A percentile compares a stretch with the other conserved stretches of the same genome.
Evolutionary conservation across 1,140 invertebrate species (phyloP).

Genomic region (Paralvinella palmiformis): DNA sequence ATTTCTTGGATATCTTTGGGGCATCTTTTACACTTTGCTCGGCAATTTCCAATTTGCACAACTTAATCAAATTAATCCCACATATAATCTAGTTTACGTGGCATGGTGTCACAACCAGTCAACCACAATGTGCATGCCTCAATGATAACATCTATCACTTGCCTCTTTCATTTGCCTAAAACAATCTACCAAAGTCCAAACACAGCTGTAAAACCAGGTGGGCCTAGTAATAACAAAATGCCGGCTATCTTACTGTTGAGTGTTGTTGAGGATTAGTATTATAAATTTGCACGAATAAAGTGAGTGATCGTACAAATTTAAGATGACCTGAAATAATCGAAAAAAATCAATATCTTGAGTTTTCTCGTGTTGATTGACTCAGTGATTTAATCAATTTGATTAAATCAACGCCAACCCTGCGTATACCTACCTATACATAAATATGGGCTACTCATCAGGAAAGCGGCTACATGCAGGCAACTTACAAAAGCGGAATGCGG

Average conservation of each 20-base stretch:
- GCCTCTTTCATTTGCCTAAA: conserved; percentile 2
- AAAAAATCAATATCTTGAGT: conserved; percentile 9
- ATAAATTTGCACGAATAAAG: neutral
- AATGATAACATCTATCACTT: conserved; percentile 1
- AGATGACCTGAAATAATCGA: neutral
- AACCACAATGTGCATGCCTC: conserved; percentile 4
- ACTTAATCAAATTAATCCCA: conserved; percentile 3
- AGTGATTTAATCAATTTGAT: conserved; percentile 8
- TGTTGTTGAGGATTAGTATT: conserved; percentile 1
- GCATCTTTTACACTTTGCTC: conserved; percentile 10
- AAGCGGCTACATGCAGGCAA: too few relatives aligned
- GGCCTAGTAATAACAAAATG: neutral
- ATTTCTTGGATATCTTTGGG: conserved; percentile 6
- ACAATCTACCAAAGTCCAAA: conserved; percentile 3
- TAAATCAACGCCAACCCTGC: conserved; percentile 6
- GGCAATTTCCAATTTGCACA: conserved; percentile 3
- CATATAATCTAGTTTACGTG: conserved; percentile 5
- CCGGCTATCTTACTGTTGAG: neutral
- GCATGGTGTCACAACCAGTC: conserved; percentile 1
- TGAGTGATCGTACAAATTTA: neutral
- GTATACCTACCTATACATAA: too few relatives aligned
- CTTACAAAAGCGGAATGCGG: too few relatives aligned
- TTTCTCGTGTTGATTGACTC: neutral
- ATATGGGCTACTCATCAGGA: too few relatives aligned
- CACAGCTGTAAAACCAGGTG: conserved; percentile 1